Base-by-base conservation (phyloP, 2,113 vertebrate genomes). In the Mionectes macconnelli region DNA sequence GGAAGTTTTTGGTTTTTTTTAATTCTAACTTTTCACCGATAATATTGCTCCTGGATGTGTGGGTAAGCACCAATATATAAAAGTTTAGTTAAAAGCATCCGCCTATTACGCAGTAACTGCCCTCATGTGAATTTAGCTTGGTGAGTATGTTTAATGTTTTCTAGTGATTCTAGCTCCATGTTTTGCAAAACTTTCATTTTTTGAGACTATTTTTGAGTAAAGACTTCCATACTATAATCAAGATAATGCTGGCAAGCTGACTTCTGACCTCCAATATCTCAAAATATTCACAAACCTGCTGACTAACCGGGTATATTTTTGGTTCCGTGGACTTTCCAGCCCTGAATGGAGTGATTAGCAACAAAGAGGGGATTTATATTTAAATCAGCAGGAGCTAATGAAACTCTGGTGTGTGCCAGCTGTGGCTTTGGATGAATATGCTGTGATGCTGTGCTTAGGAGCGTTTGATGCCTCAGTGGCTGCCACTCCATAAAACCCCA, bases 211-310 rank as follows among this genome's bases (percentile, higher is more conserved):
- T 96, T 95, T 47, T 84, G 80, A 81, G 20, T 64, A 47, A 91
- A 95, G 60, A n/a, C 56, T 90, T 94, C 64, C 89, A 93, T 70
- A 67, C 52, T 73, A 89, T 93, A 95, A 96, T 92, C 83, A 97
- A 93, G 86, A 94, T 93, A 90, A 91, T 68, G 84, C 56, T 0
- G 0, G 60, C 76, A 92, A 97, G 72, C 49, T 91, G 94, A 92
- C 96, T 92, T 94, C 70, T 89, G 91, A 94, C 86, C 95, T 75
- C 67, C 76, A 49, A 25, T 37, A 37, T 81, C 88, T 95, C 76
- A 90, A 89, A 94, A 93, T 94, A 96, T 52, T 93, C 91, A 70
- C 60, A 94, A 84, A 67, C 47, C 68, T 75, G 86, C 89, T 96
- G 96, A 97, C 89, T 94, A 90, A 90, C 80, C 0, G 24, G n/a